Base-by-base conservation (phyloP, 2,888 invertebrate genomes). In the Drosophila demipolita region DNA sequence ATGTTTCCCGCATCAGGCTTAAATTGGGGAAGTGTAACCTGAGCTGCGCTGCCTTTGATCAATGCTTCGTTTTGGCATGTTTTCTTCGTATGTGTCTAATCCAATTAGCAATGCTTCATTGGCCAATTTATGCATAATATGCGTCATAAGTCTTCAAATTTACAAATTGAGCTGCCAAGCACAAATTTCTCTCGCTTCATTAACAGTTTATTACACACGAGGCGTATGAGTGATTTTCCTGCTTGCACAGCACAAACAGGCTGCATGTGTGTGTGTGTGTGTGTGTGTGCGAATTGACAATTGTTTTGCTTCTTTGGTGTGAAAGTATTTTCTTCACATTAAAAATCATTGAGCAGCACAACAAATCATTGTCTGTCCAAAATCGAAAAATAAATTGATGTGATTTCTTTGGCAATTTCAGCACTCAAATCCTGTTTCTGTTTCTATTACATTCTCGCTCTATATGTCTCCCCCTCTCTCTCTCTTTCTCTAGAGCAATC, bases 341-440 rank as follows among this genome's bases (percentile, higher is more conserved):
- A 60, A 63, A 66, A 55, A 53, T 67, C 73, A 65, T 63, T 69
- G 67, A 64, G 55, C 53, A 54, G 40, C 61, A 64, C 53, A 80
- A 76, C 80, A 77, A 81, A 83, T 83, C 86, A 87, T 73, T 89
- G 80, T 79, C 66, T 38, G 66, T 66, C 54, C 36, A 42, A 45
- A 88, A 90, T 90, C 86, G 74, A 86, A 83, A 90, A 80, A 88
- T 83, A 86, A 90, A 86, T 86, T 90, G 90, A 88, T 78, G 80
- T 86, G 83, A 88, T 85, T 89, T 87, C 69, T 70, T 55, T 57
- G 60, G 50, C 55, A 62, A 59, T 59, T 26, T 65, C 52, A 62
- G 45, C 50, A 29, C 26, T 62, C 48, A 49, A 54, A 29, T 5
- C 17, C 20, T 17, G 6, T 15, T 15, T 45, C 20, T 23, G 8